Conservation (phyloP, 30 jellyfish, hydroid and myxozoan genomes). For the Calvadosia cruxmelitensis region DNA sequence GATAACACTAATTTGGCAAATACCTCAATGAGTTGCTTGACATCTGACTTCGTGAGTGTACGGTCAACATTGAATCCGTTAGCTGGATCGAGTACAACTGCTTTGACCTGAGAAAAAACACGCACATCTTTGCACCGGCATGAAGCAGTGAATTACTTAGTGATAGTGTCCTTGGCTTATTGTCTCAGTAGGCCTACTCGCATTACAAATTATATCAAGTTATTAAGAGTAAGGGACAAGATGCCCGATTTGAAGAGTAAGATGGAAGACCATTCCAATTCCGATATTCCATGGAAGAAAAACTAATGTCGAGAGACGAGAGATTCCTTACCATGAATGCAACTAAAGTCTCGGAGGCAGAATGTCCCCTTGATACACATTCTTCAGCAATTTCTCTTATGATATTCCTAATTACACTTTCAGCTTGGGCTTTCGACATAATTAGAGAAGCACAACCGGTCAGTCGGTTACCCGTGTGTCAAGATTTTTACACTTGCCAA, state of each 20-base stretch:
- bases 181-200: too few relatives aligned
- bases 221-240: too few relatives aligned
- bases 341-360: slow-evolving; percentile 80
- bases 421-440: slow-evolving; percentile 94
- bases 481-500: too few relatives aligned
- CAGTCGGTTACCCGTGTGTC: background rate
- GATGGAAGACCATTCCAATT: too few relatives aligned
- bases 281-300: too few relatives aligned
- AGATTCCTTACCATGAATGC: slow-evolving; percentile 85
- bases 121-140: too few relatives aligned
- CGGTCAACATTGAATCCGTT: slow-evolving; percentile 91
- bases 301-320: too few relatives aligned
- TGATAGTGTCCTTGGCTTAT: too few relatives aligned
- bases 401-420: slow-evolving; percentile 69
- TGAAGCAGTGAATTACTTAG: too few relatives aligned
- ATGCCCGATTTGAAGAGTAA: too few relatives aligned
- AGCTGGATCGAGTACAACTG: slow-evolving; percentile 78
- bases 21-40: slow-evolving; percentile 71
- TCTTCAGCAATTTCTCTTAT: slow-evolving; percentile 86
- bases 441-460: background rate
- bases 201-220: too few relatives aligned
- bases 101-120: slow-evolving; percentile 60
- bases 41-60: slow-evolving; percentile 75
- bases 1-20: too few relatives aligned
- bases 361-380: slow-evolving; percentile 72